A percentile compares a stretch with the other conserved stretches of the same genome.
These are phyloP conservation scores for Actinostola sp. DNA, from an alignment of 92 coral and sea anemone species.

Conservation along the genomic window DNA sequence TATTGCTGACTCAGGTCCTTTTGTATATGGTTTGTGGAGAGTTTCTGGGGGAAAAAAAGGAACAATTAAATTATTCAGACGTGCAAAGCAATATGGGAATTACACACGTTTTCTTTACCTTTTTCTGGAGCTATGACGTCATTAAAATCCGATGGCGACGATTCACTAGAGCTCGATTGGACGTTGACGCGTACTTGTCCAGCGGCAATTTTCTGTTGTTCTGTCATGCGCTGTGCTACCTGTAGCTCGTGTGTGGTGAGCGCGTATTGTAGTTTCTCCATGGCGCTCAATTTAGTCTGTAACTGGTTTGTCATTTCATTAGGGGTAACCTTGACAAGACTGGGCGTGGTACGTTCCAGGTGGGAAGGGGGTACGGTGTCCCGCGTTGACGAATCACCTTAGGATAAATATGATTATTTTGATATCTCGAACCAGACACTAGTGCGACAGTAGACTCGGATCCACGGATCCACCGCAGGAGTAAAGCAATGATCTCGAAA, in stretches of 20 bases:
- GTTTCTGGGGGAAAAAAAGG: conserved; percentile 31
- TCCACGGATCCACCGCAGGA: too few relatives aligned
- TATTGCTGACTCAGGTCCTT: conserved; percentile 33
- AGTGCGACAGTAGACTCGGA: too few relatives aligned
- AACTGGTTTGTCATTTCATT: conserved; percentile 63
- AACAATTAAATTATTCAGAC: too few relatives aligned
- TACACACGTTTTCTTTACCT: background rate
- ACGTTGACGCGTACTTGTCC: conserved; percentile 71
- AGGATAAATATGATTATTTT: too few relatives aligned
- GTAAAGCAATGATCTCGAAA: too few relatives aligned
- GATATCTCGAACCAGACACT: too few relatives aligned
- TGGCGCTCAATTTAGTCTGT: conserved; percentile 78
- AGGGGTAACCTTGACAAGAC: conserved; percentile 49
- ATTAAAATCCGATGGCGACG: conserved; percentile 23
- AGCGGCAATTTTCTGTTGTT: conserved; percentile 74
- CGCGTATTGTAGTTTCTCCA: conserved; percentile 92
- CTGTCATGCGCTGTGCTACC: conserved; percentile 86
- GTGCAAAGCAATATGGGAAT: too few relatives aligned
- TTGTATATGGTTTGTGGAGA: background rate
- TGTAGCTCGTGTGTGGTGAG: conserved; percentile 91
- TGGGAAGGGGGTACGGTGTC: background rate
- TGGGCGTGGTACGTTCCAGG: conserved; percentile 9
- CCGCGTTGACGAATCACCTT: background rate
- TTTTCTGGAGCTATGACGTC: conserved; percentile 4
- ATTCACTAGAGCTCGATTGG: conserved; percentile 66